Evolutionary conservation across 2,888 invertebrate genomes (phyloP).

Genomic region (Cryptophagus acutangulus): DNA sequence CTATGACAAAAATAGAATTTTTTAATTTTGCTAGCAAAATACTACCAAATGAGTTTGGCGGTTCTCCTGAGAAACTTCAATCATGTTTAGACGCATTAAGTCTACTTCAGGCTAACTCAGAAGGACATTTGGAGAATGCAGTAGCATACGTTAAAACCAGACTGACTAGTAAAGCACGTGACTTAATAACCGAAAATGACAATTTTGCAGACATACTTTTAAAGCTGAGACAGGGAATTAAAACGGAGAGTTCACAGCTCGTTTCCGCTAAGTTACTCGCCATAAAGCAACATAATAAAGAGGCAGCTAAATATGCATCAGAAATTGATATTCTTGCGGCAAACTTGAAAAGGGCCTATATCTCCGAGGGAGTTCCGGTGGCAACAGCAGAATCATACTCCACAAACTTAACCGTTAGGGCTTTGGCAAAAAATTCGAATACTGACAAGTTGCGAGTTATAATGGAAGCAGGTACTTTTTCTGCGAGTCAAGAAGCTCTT

Average conservation of each 20-base stretch:
- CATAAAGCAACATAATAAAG: conserved; percentile 9
- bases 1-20: too few relatives aligned
- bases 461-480: conserved; percentile 13
- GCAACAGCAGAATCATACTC: conserved; percentile 7
- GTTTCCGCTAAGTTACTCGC: conserved; percentile 3
- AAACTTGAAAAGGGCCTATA: conserved; percentile 10
- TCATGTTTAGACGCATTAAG: too few relatives aligned
- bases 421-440: too few relatives aligned
- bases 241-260: conserved; percentile 7
- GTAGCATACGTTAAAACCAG: neutral
- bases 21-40: too few relatives aligned
- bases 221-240: conserved; percentile 13
- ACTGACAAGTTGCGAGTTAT: conserved; percentile 9
- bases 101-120: too few relatives aligned
- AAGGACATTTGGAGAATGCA: too few relatives aligned
- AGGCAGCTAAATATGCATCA: conserved; percentile 4
- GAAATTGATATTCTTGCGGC: conserved; percentile 9
- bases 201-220: neutral
- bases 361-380: conserved; percentile 13
- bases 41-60: too few relatives aligned
- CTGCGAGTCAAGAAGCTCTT: conserved; percentile 10
- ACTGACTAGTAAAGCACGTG: neutral
- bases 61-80: too few relatives aligned
- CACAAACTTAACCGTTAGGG: too few relatives aligned
- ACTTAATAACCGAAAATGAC: neutral